A percentile compares a stretch with the other conserved stretches of the same genome.
Conservation (phyloP, 1,140 invertebrate genomes). For the Meloidogyne hapla region DNA sequence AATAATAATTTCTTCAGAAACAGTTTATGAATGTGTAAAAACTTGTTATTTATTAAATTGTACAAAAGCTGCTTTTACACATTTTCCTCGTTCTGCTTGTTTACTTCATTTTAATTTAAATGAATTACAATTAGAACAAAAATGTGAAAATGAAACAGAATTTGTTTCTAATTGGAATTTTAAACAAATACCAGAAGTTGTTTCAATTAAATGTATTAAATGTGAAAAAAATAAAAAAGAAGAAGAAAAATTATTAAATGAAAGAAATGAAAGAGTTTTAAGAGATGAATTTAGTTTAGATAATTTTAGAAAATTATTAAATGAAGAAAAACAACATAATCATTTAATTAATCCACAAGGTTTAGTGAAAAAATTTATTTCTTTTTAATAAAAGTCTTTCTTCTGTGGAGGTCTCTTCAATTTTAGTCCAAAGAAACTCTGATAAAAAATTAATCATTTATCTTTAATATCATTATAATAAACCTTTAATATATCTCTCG, state of each 20-base stretch:
- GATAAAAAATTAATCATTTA: too few species aligned
- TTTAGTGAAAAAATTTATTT: too few species aligned
- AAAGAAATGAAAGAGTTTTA: neutral
- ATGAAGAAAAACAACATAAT: conserved; percentile 3
- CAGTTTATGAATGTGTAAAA: conserved; percentile 56
- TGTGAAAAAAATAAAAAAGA: conserved; percentile 35
- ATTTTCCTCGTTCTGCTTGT: conserved; percentile 61
- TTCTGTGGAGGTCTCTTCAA: too few species aligned
- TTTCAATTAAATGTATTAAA: conserved; percentile 50
- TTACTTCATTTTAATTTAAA: conserved; percentile 52
- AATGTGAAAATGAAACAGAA: conserved; percentile 16
- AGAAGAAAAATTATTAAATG: neutral
- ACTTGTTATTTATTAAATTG: conserved; percentile 55
- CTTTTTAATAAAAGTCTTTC: too few species aligned
- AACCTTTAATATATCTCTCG: too few species aligned
- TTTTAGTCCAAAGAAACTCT: too few species aligned
- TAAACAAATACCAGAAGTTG: conserved; percentile 57
- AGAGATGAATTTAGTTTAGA: neutral
- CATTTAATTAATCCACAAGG: conserved; percentile 46
- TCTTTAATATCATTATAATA: too few species aligned
- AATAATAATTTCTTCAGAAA: conserved; percentile 53
- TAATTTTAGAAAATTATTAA: conserved; percentile 5
- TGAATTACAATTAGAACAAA: conserved; percentile 22
- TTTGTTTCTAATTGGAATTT: conserved; percentile 50
- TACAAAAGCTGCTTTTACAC: conserved; percentile 58